A percentile compares a stretch with the other conserved stretches of the same genome.
These are phyloP conservation scores for Bombus difficillimus DNA, from an alignment of 1,140 invertebrate species.

Conservation along the genomic window DNA sequence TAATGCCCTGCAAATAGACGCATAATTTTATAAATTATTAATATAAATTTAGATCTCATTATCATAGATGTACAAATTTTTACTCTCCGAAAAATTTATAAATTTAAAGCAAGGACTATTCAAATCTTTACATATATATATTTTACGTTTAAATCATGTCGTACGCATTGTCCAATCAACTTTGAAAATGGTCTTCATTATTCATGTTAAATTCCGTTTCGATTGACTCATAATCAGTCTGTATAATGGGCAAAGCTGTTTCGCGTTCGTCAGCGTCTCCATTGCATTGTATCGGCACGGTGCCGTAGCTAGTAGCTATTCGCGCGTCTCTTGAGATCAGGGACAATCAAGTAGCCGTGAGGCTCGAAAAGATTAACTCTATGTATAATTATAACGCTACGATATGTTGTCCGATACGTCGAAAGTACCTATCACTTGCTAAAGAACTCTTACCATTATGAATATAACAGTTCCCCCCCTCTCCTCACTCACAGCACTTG, in stretches of 20 bases:
- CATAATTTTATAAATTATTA: too few species aligned
- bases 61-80: not conserved
- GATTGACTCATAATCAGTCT: too few species aligned
- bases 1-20: not conserved
- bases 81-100: not conserved
- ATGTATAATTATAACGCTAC: constrained; percentile 38
- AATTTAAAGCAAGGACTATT: not conserved
- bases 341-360: constrained; percentile 39
- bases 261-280: constrained; percentile 5
- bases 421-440: constrained; percentile 12
- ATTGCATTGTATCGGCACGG: constrained; percentile 20
- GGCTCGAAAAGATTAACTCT: constrained; percentile 39
- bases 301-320: constrained; percentile 13
- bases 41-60: not conserved
- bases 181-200: not conserved
- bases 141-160: not conserved
- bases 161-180: not conserved
- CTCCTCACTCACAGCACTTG: not conserved
- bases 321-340: constrained; percentile 6
- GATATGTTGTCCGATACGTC: constrained; percentile 25
- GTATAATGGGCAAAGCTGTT: not conserved
- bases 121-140: not conserved
- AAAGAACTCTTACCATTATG: not conserved
- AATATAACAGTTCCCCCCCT: not conserved
- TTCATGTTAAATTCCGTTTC: not conserved